phyloP scores from a whole-genome alignment of 2,797 vertebrate genomes.

The Aldrovandia affinis region DNA sequence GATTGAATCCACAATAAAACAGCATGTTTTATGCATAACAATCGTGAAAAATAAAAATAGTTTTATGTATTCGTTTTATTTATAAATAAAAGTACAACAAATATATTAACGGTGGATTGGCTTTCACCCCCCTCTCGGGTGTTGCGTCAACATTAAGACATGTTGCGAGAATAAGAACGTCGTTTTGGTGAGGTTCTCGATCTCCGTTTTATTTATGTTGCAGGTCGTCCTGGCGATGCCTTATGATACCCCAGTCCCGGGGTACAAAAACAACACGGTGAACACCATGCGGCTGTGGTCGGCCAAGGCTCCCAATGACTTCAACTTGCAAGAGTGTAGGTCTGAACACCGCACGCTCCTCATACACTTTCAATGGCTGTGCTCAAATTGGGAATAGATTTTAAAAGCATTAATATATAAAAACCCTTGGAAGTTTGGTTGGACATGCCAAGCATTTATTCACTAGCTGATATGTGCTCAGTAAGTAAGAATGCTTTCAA shows the following conservation, averaged over 20 bases:
- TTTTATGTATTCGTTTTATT: too few species aligned
- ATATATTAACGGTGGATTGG: too few species aligned
- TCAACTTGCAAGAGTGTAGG: slow-evolving; percentile 86
- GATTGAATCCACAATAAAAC: too few species aligned
- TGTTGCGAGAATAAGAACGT: background rate
- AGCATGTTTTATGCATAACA: too few species aligned
- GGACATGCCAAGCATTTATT: too few species aligned
- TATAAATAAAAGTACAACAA: too few species aligned
- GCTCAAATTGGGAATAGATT: background rate
- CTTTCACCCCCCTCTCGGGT: too few species aligned
- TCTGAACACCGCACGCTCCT: background rate
- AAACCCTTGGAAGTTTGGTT: background rate
- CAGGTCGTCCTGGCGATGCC: slow-evolving; percentile 86
- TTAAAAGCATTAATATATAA: background rate
- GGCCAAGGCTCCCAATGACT: slow-evolving; percentile 85
- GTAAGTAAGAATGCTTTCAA: too few species aligned
- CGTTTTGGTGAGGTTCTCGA: too few species aligned
- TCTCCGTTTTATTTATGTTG: slow-evolving; percentile 5
- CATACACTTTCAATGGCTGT: background rate
- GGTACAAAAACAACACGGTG: slow-evolving; percentile 87
- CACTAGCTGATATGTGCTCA: too few species aligned
- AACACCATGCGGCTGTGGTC: slow-evolving; percentile 92
- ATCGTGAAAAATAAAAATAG: too few species aligned
- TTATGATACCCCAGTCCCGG: slow-evolving; percentile 84
- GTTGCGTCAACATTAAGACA: too few species aligned